Conservation (phyloP, 2,113 vertebrate genomes). For the Sitta europaea region DNA sequence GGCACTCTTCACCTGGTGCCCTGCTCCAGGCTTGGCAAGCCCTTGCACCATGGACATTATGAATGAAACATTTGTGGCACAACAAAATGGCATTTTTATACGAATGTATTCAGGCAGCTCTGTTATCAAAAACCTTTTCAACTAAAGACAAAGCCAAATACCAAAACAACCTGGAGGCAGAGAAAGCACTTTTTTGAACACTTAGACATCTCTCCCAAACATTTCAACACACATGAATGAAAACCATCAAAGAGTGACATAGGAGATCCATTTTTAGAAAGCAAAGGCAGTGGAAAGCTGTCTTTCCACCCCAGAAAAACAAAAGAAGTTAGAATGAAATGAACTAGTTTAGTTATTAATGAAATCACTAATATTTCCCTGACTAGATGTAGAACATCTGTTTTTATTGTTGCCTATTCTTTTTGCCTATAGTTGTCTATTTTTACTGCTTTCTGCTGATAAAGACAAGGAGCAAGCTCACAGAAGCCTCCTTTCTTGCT, state of each 20-base stretch:
- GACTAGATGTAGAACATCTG: background rate
- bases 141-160: background rate
- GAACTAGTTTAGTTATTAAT: background rate
- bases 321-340: background rate
- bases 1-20: background rate
- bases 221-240: background rate
- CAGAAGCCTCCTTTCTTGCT: background rate
- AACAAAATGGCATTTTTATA: background rate
- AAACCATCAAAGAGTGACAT: background rate
- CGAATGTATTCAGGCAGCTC: background rate
- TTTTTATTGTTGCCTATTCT: background rate
- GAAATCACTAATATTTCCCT: background rate
- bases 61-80: background rate
- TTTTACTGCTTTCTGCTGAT: background rate
- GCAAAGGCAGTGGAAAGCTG: background rate
- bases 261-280: background rate
- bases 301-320: background rate
- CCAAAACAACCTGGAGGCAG: background rate
- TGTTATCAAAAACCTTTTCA: background rate
- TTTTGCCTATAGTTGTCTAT: background rate
- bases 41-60: rapidly evolving
- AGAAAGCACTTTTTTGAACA: background rate
- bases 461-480: background rate
- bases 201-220: background rate
- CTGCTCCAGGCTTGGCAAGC: background rate